Evolutionary conservation across 2,113 vertebrate genomes (phyloP).

Genomic region (Equus przewalskii): DNA sequence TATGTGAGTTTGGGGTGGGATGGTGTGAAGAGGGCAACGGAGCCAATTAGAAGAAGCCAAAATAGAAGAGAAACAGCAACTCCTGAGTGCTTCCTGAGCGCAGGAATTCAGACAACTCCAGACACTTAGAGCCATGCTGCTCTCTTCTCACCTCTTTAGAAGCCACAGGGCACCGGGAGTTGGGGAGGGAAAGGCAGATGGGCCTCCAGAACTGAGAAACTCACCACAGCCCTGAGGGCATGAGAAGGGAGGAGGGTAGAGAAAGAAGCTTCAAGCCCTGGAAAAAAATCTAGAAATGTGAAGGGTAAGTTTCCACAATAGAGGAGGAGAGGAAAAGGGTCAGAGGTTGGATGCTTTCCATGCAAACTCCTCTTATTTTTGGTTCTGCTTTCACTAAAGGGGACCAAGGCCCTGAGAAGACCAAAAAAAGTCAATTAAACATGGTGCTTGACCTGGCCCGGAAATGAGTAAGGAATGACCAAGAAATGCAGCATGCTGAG

Average conservation of each 20-base stretch:
- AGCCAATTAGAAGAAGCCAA: neutral
- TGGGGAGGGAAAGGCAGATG: too few species aligned
- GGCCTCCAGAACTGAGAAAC: neutral
- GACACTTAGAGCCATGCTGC: fast-evolving
- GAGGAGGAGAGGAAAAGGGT: neutral
- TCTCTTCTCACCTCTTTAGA: neutral
- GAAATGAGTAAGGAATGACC: neutral
- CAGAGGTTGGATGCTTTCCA: neutral
- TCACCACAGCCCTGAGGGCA: neutral
- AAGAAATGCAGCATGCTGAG: fast-evolving
- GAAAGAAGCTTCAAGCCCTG: neutral
- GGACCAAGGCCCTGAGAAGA: neutral
- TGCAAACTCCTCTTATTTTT: neutral
- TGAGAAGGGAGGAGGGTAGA: neutral
- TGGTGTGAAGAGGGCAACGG: neutral
- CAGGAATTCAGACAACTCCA: fast-evolving
- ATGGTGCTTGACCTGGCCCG: neutral
- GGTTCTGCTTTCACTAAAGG: neutral
- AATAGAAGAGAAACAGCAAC: neutral
- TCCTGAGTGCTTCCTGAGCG: neutral
- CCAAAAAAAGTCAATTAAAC: neutral
- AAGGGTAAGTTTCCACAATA: neutral
- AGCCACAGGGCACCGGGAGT: neutral
- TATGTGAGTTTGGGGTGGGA: neutral
- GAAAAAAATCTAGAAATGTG: neutral